Evolutionary conservation across 2,888 invertebrate genomes (phyloP), one percentile per base, ranked within the genome.

Genomic region (Oscheius sp.): DNA sequence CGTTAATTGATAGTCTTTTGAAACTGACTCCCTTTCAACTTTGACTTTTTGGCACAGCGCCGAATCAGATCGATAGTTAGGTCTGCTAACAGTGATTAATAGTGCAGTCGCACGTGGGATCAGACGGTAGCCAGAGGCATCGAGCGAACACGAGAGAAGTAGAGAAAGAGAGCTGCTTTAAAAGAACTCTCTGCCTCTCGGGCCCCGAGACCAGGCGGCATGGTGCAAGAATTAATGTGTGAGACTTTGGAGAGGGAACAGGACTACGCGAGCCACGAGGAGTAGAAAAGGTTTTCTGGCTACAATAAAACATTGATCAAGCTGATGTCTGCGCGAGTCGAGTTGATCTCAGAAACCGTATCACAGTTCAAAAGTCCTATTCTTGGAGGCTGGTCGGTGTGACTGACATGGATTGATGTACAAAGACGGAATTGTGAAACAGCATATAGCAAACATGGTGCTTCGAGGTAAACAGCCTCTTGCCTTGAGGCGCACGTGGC

Each of bases 21-120:
- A 21, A 21, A 21, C 21, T 21, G 21, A 21, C 21, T 21, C 21
- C 21, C 21, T 21, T 42, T 42, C 42, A 42, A 53, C 29, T 11
- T 53, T 11, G 4, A 11, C 29, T 21, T 11, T 51, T 65, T 65
- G 65, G 65, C 65, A 65, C 21, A 50, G 51, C 65, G 65, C 65
- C 50, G 48, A 48, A 21, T 32, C 53, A 35, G 68, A 68, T 68
- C 68, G 68, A 68, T 68, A 33, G 55, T 29, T 55, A 29, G 42
- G 55, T 55, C 55, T 68, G 68, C 55, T 68, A 68, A 68, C 68
- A 55, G 53, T 68, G 68, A 68, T 68, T 68, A 68, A 68, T 68
- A 55, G 68, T 68, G 68, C 68, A 55, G 53, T 55, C 66, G 53
- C 68, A 68, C 68, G 68, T 68, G 68, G 68, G 55, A 68, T 68